Conservation (phyloP, 2,113 vertebrate genomes). For the Cranoglanis bouderius region DNA sequence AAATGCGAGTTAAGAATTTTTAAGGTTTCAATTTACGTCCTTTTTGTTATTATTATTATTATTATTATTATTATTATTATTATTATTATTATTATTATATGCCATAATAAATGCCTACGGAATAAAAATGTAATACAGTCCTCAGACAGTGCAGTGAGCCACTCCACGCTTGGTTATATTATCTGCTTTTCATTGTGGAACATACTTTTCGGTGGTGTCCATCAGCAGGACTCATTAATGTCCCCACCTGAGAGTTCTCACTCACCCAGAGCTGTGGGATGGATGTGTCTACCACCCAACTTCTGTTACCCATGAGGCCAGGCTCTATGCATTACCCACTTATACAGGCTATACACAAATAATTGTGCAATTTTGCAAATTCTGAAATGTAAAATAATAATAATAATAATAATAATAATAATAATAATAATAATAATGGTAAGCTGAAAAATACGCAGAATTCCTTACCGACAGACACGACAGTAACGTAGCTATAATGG, state of each 20-base stretch:
- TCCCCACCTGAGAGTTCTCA: constrained; percentile 42
- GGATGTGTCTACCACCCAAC: constrained; percentile 25
- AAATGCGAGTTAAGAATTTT: background rate
- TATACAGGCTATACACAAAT: background rate
- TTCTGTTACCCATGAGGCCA: constrained; percentile 24
- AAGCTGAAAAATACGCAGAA: background rate
- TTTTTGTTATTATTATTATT: background rate
- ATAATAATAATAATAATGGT: background rate
- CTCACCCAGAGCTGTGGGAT: constrained; percentile 48
- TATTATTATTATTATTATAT: constrained; percentile 7
- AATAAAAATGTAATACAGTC: background rate
- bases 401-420: background rate
- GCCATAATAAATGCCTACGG: background rate
- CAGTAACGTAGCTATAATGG: background rate
- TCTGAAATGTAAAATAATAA: background rate
- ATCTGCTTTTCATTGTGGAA: background rate
- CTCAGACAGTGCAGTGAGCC: background rate
- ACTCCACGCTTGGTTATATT: background rate
- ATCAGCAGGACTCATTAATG: constrained; percentile 36
- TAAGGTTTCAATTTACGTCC: background rate
- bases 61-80: background rate
- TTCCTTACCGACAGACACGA: background rate
- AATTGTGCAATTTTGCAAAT: background rate
- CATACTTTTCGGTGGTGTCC: constrained; percentile 11
- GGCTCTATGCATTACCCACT: background rate